Evolutionary conservation across 2,113 vertebrate species (phyloP).

Genomic region (Sylvia atricapilla): DNA sequence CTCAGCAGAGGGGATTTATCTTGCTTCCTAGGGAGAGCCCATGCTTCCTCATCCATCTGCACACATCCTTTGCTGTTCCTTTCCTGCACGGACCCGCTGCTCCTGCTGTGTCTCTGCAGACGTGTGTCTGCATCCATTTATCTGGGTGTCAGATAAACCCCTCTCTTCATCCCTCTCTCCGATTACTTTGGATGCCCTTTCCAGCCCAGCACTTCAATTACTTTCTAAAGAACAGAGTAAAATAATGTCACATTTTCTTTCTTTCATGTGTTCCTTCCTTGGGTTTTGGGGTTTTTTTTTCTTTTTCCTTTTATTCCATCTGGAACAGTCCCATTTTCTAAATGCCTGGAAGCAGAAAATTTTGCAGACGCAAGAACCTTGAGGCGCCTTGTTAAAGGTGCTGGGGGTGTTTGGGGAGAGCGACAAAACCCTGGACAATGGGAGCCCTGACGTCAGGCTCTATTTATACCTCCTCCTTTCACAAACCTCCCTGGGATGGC

Average conservation of each 20-base stretch:
- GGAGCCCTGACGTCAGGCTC: slow-evolving; percentile 7
- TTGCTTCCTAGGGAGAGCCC: not conserved
- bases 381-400: not conserved
- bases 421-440: not conserved
- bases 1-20: not conserved
- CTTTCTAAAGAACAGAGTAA: not conserved
- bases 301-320: not conserved
- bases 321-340: not conserved
- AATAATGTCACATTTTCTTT: slow-evolving; percentile 6
- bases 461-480: slow-evolving; percentile 60
- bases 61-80: not conserved
- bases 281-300: not conserved
- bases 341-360: slow-evolving; percentile 46
- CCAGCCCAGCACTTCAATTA: not conserved
- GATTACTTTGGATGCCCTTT: slow-evolving; percentile 8
- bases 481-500: not conserved
- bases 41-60: not conserved
- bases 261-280: not conserved
- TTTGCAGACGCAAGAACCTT: not conserved
- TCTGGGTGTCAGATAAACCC: not conserved
- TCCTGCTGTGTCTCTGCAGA: not conserved
- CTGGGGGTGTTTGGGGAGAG: not conserved
- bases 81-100: fast-evolving
- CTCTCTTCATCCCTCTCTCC: not conserved
- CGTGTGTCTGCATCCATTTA: not conserved